Conservation (phyloP, 1,140 invertebrate species). For the Drosophila kikkawai region DNA sequence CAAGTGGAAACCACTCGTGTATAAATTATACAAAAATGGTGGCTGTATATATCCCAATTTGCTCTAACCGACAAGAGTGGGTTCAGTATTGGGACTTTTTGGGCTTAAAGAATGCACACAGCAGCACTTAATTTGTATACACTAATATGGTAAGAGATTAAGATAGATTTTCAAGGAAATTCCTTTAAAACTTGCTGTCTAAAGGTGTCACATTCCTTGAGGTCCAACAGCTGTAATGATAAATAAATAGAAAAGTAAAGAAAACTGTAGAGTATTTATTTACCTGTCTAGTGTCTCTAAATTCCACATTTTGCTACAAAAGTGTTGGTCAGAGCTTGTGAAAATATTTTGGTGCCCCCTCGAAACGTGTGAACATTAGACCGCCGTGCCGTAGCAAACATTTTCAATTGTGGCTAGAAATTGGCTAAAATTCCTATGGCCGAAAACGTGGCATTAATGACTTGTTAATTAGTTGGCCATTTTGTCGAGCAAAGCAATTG, state of each 20-base stretch:
- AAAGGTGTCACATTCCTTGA: not conserved
- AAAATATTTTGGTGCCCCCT: slow-evolving; percentile 30
- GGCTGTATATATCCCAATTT: slow-evolving; percentile 13
- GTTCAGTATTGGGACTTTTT: not conserved
- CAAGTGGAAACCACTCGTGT: slow-evolving; percentile 52
- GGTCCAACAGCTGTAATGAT: not conserved
- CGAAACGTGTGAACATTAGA: slow-evolving; percentile 36
- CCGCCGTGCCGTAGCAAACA: slow-evolving; percentile 9
- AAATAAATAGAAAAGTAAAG: not conserved
- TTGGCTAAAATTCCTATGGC: slow-evolving; percentile 18
- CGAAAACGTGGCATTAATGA: slow-evolving; percentile 36
- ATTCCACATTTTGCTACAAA: not conserved
- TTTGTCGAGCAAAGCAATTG: slow-evolving; percentile 55
- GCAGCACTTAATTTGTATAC: slow-evolving; percentile 5
- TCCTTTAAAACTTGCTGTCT: not conserved
- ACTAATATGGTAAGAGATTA: not conserved
- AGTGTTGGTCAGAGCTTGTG: slow-evolving; percentile 19
- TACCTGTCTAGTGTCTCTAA: not conserved
- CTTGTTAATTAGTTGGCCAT: slow-evolving; percentile 59
- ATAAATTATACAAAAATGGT: slow-evolving; percentile 47
- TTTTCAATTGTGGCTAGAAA: slow-evolving; percentile 27
- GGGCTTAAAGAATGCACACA: not conserved
- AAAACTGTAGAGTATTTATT: slow-evolving; percentile 20
- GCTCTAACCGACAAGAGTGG: slow-evolving; percentile 11
- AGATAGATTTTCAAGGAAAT: not conserved